Evolutionary conservation across 1,140 invertebrate genomes (phyloP), one percentile per base, ranked within the genome.

Genomic region (Eueides isabella): DNA sequence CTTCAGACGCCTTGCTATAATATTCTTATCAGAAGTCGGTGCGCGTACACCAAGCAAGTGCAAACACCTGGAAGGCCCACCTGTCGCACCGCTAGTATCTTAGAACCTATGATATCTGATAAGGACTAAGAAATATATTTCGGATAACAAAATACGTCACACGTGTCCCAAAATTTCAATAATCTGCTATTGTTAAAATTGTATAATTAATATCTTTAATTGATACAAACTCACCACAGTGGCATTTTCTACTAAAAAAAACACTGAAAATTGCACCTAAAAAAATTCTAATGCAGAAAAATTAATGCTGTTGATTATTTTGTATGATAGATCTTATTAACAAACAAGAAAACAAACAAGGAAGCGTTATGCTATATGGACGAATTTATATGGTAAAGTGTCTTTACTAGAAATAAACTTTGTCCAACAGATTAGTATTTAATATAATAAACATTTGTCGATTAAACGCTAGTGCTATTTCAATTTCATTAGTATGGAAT

Each of bases 41-140:
- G 78, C 85, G 75, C 81, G 76, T 72, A 86, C 82, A 88, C 86
- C 77, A 71, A 70, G 81, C 82, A 84, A 85, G 88, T 89, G 87
- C 87, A 87, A 88, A 89, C 88, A 90, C 89, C 89, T 90, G 88
- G 88, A 82, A 71, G 33, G 55, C 28, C 81, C 86, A 89, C 87
- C 88, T 90, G 89, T 87, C 44, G 72, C 76, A 81, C 78, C 74
- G 77, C 78, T 80, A 80, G n/a, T 85, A 86, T 85, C 84, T 84
- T 74, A 78, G 75, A 77, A 78, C 64, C 75, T 76, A 77, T 70
- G 73, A 82, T 78, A 78, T 30, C 2, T 44, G 72, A 74, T 74
- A 74, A 70, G 14, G 14, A 65, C 62, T 44, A 41, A 70, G 65
- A 69, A 65, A 68, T 74, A 23, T 70, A 55, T 74, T 74, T 70